These are phyloP conservation scores for Nasonia vitripennis DNA, from an alignment of 1,140 invertebrate genomes.

Conservation along the genomic window DNA sequence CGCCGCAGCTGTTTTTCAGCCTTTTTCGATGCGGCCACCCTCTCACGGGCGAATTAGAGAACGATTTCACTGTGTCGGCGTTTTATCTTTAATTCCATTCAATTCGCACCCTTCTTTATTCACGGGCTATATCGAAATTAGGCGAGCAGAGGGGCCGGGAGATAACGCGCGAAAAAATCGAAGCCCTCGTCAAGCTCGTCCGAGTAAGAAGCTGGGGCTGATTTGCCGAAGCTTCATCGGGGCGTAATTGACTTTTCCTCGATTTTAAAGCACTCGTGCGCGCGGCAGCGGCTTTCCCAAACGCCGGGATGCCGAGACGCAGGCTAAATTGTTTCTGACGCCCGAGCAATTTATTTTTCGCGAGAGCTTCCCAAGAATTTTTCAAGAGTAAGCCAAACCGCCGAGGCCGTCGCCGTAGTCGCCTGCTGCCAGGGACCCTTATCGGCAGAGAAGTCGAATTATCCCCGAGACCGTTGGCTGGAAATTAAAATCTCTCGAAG, in stretches of 20 bases:
- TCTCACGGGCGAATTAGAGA: not conserved
- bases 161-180: constrained; percentile 27
- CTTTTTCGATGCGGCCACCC: too few relatives aligned
- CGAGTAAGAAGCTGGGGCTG: not conserved
- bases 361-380: constrained; percentile 37
- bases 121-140: constrained; percentile 11
- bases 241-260: constrained; percentile 51
- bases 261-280: constrained; percentile 43
- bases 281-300: not conserved
- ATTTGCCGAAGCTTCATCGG: constrained; percentile 26
- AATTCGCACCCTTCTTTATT: constrained; percentile 29
- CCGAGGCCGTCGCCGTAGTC: not conserved
- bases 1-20: not conserved
- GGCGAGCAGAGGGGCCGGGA: not conserved
- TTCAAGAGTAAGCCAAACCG: constrained; percentile 43
- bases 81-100: constrained; percentile 41
- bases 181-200: not conserved
- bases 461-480: constrained; percentile 53
- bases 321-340: constrained; percentile 52
- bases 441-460: constrained; percentile 53
- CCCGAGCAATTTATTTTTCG: constrained; percentile 53
- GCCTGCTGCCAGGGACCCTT: constrained; percentile 46
- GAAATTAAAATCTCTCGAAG: constrained; percentile 65
- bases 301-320: not conserved
- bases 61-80: constrained; percentile 25